phyloP scores from a whole-genome alignment of 1,140 invertebrate genomes.

The Macrosteles quadrilineatus region DNA sequence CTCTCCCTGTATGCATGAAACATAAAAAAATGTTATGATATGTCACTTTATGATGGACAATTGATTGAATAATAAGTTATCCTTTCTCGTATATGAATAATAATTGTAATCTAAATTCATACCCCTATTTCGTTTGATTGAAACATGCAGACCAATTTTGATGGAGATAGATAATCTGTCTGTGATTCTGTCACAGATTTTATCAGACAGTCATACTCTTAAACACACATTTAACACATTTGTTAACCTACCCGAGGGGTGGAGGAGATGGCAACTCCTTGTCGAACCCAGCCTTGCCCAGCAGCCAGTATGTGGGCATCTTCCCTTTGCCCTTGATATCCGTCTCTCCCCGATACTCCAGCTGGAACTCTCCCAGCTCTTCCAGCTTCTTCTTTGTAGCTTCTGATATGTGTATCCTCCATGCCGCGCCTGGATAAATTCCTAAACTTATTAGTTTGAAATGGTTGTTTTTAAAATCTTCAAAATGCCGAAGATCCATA shows the following conservation, averaged over 20 bases:
- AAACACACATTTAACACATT: no score
- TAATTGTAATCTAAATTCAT: no score
- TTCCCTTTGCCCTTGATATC: constrained; percentile 88
- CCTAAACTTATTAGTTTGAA: no score
- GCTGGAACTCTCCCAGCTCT: constrained; percentile 74
- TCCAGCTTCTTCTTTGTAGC: constrained; percentile 74
- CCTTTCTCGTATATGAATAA: no score
- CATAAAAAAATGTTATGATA: constrained; percentile 27
- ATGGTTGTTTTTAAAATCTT: not conserved
- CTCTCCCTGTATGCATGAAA: constrained; percentile 51
- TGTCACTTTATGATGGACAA: no score
- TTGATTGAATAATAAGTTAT: no score
- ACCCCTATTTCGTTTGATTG: no score
- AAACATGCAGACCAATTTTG: no score
- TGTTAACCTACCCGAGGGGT: constrained; percentile 73
- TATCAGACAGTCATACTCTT: no score
- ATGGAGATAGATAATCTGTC: no score
- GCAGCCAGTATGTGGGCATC: constrained; percentile 88
- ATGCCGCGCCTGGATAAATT: constrained; percentile 64
- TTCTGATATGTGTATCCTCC: constrained; percentile 79
- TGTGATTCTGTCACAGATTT: no score
- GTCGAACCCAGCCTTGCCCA: constrained; percentile 85
- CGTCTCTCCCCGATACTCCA: constrained; percentile 77
- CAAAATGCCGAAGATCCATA: not conserved
- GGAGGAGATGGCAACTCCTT: constrained; percentile 80